Percentiles rank a stretch among this genome's conserved stretches.
phyloP scores from a whole-genome alignment of 37 sponge, comb jelly and placozoan species.

The Amphimedon queenslandica region DNA sequence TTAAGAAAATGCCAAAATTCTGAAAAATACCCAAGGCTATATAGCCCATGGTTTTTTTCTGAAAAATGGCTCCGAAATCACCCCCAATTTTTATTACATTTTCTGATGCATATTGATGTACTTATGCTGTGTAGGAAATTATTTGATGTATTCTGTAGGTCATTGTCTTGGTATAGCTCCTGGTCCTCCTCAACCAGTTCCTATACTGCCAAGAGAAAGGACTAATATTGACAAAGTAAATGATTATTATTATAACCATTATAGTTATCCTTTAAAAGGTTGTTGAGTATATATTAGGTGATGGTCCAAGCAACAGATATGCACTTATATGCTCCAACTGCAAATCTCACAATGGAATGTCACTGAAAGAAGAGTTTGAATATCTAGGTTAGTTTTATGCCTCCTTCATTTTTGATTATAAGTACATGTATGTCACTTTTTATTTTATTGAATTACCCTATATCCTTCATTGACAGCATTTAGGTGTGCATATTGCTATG shows the following conservation, averaged over 20 bases:
- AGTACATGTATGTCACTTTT: not conserved
- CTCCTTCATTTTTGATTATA: not conserved
- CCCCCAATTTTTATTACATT: too few species aligned
- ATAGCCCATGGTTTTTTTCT: too few species aligned
- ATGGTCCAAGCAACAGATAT: constrained; percentile 88
- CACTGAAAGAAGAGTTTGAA: constrained; percentile 87
- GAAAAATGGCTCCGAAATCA: too few species aligned
- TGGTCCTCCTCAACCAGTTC: constrained; percentile 58
- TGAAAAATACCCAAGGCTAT: too few species aligned
- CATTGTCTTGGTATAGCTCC: constrained; percentile 50
- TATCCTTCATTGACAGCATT: constrained; percentile 26
- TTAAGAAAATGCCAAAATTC: too few species aligned
- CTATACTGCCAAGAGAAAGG: constrained; percentile 53
- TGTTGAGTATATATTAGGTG: constrained; percentile 42
- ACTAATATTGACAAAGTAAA: constrained; percentile 54
- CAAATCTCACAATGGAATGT: constrained; percentile 88
- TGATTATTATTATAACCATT: not conserved
- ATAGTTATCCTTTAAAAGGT: not conserved
- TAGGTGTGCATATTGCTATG: constrained; percentile 96
- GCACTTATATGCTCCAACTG: constrained; percentile 85
- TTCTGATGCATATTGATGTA: too few species aligned
- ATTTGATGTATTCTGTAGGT: constrained; percentile 10
- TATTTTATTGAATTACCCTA: not conserved
- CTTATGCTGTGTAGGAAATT: not conserved
- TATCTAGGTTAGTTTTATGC: constrained; percentile 55